Base-by-base conservation (phyloP, 2,113 vertebrate species). In the Phycodurus eques region DNA sequence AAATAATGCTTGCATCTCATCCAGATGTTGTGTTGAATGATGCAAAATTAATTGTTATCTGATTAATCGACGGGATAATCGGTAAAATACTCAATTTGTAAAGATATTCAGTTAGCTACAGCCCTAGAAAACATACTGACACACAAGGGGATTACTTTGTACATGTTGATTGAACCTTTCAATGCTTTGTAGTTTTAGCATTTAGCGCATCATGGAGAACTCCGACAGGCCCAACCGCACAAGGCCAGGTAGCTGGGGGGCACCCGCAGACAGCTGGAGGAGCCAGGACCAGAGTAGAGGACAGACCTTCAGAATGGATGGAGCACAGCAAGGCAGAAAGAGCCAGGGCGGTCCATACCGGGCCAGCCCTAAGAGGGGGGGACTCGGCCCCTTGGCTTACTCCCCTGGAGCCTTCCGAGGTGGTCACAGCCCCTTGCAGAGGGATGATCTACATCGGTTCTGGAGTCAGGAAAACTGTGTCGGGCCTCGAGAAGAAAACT, bases 181-280 rank as follows among this genome's bases (percentile, higher is more conserved):
- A 0, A 27, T 46, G 64, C 44, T 27, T 42, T 42, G 12, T 70
- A 91, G 84, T 85, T 86, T 82, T 85, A 86, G 60, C 73, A 49
- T 66, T 19, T 76, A 69, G 81, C 67, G 80, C 90, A 91, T 57
- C 70, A 97, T 98, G 95, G 95, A 93, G 85, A 95, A 96, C 85
- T 82, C 91, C 31, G 83, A 89, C 82, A 95, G 93, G 87, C 69
- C 91, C 78, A 91, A 79, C 77, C 87, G 93, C 88, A 76, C 84
- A 27, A 95, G 92, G 85, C 91, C 91, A 72, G 80, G 81, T 0
- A 61, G 77, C 78, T 92, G 91, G 84, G 93, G 90, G 67, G 44
- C 77, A 77, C 17, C 81, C 11, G 68, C 83, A 83, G 92, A 95
- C 72, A 87, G 80, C 61, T 93, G 92, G 92, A 92, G 88, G 84